phyloP scores from a whole-genome alignment of 2,113 vertebrate species.

The Malaclemys terrapin region DNA sequence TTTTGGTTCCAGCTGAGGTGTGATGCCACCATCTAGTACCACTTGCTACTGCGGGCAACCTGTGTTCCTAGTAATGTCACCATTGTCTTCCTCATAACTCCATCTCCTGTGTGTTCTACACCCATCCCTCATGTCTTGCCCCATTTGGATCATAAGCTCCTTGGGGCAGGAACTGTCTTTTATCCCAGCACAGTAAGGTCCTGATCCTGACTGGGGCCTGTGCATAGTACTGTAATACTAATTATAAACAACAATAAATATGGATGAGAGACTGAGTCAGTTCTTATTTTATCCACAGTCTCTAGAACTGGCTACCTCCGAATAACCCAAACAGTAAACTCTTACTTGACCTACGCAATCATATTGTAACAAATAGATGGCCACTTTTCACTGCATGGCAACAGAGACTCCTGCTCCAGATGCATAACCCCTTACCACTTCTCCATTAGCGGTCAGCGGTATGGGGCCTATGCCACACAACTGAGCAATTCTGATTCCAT shows the following conservation, averaged over 20 bases:
- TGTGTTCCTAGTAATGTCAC: neutral
- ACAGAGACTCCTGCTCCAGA: neutral
- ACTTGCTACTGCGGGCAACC: neutral
- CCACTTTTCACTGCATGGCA: neutral
- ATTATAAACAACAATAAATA: neutral
- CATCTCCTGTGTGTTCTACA: neutral
- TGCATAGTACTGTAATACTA: neutral
- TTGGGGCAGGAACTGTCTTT: neutral
- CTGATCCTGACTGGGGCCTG: accelerated
- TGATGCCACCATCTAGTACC: neutral
- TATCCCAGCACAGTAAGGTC: neutral
- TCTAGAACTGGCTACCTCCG: neutral
- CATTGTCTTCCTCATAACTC: neutral
- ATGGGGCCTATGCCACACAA: neutral
- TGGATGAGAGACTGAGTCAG: neutral
- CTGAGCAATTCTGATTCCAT: neutral
- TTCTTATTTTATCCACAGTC: neutral
- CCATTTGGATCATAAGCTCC: neutral
- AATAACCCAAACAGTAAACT: neutral
- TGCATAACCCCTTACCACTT: neutral
- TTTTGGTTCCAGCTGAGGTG: neutral
- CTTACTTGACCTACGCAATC: neutral
- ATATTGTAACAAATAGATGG: neutral
- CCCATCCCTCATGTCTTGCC: neutral
- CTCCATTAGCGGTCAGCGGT: neutral